These are phyloP conservation scores for Leucozona laternaria DNA, from an alignment of 2,888 invertebrate species.

Conservation along the genomic window DNA sequence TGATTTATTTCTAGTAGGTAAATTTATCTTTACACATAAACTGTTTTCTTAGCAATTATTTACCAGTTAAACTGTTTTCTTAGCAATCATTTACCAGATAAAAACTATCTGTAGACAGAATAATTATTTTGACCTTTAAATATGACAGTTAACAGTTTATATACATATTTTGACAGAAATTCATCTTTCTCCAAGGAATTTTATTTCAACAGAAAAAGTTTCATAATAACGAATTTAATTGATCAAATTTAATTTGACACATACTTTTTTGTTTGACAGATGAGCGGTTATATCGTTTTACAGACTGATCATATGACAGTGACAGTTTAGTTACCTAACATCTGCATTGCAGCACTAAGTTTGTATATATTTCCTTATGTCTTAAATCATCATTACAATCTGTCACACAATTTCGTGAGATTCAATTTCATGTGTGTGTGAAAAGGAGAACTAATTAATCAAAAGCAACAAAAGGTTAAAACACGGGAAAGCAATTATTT, in stretches of 20 bases:
- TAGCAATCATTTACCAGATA: too few species aligned
- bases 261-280: constrained; percentile 14
- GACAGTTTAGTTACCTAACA: constrained; percentile 28
- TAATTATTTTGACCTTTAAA: background rate
- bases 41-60: too few species aligned
- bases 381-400: constrained; percentile 5
- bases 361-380: background rate
- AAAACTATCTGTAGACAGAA: too few species aligned
- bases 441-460: constrained; percentile 49
- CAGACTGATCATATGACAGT: constrained; percentile 19
- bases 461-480: constrained; percentile 20
- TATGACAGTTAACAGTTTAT: background rate
- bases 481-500: constrained; percentile 42
- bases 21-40: too few species aligned
- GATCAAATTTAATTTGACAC: background rate
- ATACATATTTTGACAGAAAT: background rate
- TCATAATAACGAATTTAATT: background rate
- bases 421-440: constrained; percentile 31
- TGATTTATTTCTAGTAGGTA: too few species aligned
- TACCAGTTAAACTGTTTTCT: too few species aligned
- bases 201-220: background rate
- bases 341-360: background rate
- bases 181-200: background rate
- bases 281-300: background rate
- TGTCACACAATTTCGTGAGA: constrained; percentile 21